phyloP scores from a whole-genome alignment of 2,113 vertebrate genomes.

The Lepus timidus region DNA sequence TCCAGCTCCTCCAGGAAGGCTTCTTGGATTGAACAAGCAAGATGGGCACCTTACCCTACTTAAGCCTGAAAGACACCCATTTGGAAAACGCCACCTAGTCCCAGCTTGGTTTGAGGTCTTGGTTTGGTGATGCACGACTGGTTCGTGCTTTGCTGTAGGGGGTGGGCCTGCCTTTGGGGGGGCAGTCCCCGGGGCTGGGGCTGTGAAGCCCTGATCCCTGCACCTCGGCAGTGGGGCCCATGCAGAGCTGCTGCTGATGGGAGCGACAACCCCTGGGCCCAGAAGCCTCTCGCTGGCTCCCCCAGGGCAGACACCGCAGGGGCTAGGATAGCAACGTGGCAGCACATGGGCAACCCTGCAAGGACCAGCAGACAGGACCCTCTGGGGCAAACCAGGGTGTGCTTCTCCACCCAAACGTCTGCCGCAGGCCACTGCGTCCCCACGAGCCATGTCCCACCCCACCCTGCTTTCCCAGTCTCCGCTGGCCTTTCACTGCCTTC shows the following conservation, averaged over 20 bases:
- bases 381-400: fast-evolving
- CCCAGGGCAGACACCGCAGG: fast-evolving
- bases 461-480: too few relatives aligned
- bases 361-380: not conserved
- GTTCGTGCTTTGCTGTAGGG: not conserved
- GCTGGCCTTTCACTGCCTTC: not conserved
- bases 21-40: not conserved
- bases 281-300: fast-evolving
- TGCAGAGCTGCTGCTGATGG: not conserved
- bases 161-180: not conserved
- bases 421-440: not conserved
- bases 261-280: not conserved
- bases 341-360: not conserved
- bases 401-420: too few relatives aligned
- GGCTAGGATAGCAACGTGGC: too few relatives aligned
- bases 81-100: not conserved
- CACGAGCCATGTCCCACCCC: not conserved
- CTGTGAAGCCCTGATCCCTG: not conserved
- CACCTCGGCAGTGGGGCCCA: too few relatives aligned
- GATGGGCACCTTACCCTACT: too few relatives aligned
- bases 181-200: not conserved
- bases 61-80: fast-evolving
- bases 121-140: fast-evolving
- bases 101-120: not conserved
- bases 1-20: not conserved